Base-by-base conservation (phyloP, 2,113 vertebrate genomes). In the Loxodonta africana region DNA sequence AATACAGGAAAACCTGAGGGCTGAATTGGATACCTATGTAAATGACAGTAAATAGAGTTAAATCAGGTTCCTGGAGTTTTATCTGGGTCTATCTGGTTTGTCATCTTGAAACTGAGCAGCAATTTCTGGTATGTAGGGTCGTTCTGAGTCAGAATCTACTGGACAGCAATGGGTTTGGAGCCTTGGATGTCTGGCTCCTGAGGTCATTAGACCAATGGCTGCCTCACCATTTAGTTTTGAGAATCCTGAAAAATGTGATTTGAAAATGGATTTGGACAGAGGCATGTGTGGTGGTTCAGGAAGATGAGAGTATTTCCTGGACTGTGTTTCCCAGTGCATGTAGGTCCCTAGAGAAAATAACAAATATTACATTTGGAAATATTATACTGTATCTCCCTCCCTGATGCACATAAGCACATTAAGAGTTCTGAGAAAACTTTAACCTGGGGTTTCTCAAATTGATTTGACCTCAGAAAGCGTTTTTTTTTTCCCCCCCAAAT, bases 241-340 rank as follows among this genome's bases (percentile, higher is more conserved):
- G 95, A 93, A 48, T 89, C 83, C 46, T 95, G 73, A 88, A 93
- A 85, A 85, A 95, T 96, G 89, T 91, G 83, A 94, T 94, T 95
- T 96, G 85, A 86, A 91, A 94, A 94, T 93, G 37, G 57, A 93
- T 95, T 92, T 96, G 62, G 87, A 91, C 87, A 78, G 87, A 84
- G 53, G 71, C 76, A 2, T 84, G 41, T 86, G 65, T 53, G 25
- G 67, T 62, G 67, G 88, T 63, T 94, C 74, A 80, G 85, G n/a
- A 90, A 76, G 41, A 25, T 41, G 51, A 74, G 74, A 33, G 12
- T 30, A 6, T 90, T 48, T 91, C n/a, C 83, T 51, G 14, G 12
- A 17, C 80, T 69, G 83, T 53, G 62, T 80, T 87, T 95, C 63
- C 41, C 48, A 41, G 73, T 60, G 26, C 17, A 7, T 33, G 2